phyloP scores from a whole-genome alignment of 1,140 invertebrate species.

The Stegodyphus dumicola region DNA sequence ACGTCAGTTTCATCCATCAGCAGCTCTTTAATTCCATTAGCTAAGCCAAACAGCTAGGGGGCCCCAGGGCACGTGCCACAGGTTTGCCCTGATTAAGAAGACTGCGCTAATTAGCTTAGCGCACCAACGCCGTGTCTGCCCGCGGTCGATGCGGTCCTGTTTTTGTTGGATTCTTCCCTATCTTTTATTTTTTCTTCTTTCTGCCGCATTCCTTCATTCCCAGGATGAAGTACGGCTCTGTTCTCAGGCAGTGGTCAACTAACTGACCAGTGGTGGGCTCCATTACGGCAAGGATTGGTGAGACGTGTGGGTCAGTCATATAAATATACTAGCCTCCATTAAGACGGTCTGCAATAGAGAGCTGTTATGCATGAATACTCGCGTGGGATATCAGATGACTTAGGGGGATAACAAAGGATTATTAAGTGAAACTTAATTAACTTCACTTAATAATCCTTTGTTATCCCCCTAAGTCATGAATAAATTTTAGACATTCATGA shows the following conservation, averaged over 20 bases:
- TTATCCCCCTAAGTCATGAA: too few relatives aligned
- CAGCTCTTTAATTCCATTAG: slow-evolving; percentile 46
- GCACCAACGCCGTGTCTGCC: background rate
- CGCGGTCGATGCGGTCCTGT: slow-evolving; percentile 10
- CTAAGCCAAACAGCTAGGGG: slow-evolving; percentile 9
- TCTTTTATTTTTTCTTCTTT: background rate
- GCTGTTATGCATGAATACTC: too few relatives aligned
- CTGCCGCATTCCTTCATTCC: too few relatives aligned
- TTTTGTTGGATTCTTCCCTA: background rate
- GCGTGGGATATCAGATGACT: too few relatives aligned
- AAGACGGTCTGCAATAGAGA: too few relatives aligned
- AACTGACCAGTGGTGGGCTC: slow-evolving; percentile 26
- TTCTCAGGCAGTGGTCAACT: background rate
- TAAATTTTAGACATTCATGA: too few relatives aligned
- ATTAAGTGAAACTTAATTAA: too few relatives aligned
- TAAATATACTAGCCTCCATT: background rate
- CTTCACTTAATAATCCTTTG: too few relatives aligned
- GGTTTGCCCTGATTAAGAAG: slow-evolving; percentile 49
- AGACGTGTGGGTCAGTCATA: slow-evolving; percentile 23
- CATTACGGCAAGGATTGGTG: slow-evolving; percentile 7
- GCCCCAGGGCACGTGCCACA: slow-evolving; percentile 46
- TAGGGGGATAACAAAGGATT: too few relatives aligned
- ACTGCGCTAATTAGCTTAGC: slow-evolving; percentile 46
- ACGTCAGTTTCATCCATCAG: slow-evolving; percentile 50
- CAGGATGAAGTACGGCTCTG: background rate